Evolutionary conservation across 2,888 invertebrate genomes (phyloP), one percentile per base, ranked within the genome.

Genomic region (Boloria selene): DNA sequence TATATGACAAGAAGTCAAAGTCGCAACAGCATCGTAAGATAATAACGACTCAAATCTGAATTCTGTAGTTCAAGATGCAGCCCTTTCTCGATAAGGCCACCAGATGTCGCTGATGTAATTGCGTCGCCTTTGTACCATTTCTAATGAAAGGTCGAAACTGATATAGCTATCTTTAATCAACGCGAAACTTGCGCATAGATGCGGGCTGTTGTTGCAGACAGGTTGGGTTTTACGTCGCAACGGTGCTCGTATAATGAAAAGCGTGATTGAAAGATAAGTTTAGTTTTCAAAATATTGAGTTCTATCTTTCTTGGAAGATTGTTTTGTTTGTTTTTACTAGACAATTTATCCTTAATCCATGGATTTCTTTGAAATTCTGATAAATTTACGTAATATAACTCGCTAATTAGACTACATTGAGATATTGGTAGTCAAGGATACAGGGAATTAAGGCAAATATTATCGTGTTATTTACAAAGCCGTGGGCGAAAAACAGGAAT

Each of bases 101-200:
- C 91, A 91, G 91, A 90, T 91, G 91, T 85, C 87, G 80, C 85
- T 79, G 84, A 84, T 88, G 85, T 88, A 90, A 91, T 91, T 86
- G 86, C 86, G 82, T 77, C 74, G 83, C 85, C 89, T 91, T 91
- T 90, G 90, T 90, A 80, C 82, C 83, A 77, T 79, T 81, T 75
- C 82, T 90, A 89, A 90, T 90, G 90, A 87, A 89, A 90, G 90
- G 89, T 88, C 85, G 86, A 87, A 87, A 87, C 87, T 88, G 90
- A 92, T 92, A 87, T 88, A 83, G 86, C 84, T 87, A 91, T 91
- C 91, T 90, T 88, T 87, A 88, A 91, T 91, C 91, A 88, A 87
- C 84, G 84, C 79, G 79, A 89, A 88, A 90, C 88, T 91, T 87
- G 61, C 80, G 83, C 79, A 83, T 83, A 75, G 78, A 88, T 87